phyloP scores from a whole-genome alignment of 2,888 invertebrate species.

The Conomelus anceps region DNA sequence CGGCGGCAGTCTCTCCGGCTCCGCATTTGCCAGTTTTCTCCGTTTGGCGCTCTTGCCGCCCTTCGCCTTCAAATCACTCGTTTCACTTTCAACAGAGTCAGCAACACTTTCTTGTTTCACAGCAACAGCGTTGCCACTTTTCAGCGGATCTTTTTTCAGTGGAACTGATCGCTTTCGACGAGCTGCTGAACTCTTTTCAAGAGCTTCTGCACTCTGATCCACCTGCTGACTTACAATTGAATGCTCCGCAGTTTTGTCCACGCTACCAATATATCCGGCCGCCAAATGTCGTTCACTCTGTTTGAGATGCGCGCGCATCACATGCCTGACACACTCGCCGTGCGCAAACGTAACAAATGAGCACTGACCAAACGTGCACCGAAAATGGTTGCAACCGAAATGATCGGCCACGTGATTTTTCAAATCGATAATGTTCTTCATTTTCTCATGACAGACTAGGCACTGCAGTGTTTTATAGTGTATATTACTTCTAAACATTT shows the following conservation, averaged over 20 bases:
- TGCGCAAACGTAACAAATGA: conserved; percentile 9
- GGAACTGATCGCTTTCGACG: not conserved
- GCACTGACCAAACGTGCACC: conserved; percentile 19
- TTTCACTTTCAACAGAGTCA: not conserved
- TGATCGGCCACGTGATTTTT: conserved; percentile 12
- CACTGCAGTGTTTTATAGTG: conserved; percentile 1
- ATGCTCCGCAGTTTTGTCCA: not conserved
- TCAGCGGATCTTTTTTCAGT: not conserved
- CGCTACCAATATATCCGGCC: not conserved
- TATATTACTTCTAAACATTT: not conserved
- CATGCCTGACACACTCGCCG: not conserved
- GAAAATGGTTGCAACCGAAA: conserved; percentile 16
- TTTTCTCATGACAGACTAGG: conserved; percentile 14
- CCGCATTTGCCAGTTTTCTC: not conserved
- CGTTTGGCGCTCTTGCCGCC: not conserved
- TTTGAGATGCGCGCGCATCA: conserved; percentile 10
- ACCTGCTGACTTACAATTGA: not conserved
- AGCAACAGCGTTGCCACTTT: not conserved
- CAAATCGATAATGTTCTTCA: not conserved
- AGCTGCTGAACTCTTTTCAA: not conserved
- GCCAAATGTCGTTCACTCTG: not conserved
- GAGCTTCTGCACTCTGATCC: not conserved
- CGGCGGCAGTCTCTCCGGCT: not conserved
- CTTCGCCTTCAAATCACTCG: not conserved
- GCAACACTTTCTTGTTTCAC: not conserved